These are phyloP conservation scores for Drosophila asahinai DNA, from an alignment of 1,140 invertebrate species.

Conservation along the genomic window DNA sequence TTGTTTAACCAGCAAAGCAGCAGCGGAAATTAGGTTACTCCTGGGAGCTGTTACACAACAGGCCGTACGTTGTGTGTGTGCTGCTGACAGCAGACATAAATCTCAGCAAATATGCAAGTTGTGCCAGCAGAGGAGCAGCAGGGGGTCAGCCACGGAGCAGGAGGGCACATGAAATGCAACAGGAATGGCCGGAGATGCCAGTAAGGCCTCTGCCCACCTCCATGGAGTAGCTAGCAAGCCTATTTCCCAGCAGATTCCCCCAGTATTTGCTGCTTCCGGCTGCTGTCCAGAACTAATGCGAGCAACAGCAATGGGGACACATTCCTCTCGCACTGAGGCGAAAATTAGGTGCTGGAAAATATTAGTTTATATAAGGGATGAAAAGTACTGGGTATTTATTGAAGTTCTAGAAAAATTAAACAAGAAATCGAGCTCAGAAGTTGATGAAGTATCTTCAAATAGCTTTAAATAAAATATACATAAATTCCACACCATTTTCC, in stretches of 20 bases:
- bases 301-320: conserved; percentile 4
- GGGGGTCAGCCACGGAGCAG: conserved; percentile 23
- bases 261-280: background rate
- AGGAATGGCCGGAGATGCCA: conserved; percentile 6
- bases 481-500: no score
- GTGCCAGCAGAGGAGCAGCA: conserved; percentile 29
- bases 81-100: conserved; percentile 59
- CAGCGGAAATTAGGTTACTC: conserved; percentile 74
- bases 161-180: conserved; percentile 53
- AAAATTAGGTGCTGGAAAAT: background rate
- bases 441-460: background rate
- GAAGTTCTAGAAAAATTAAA: background rate
- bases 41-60: conserved; percentile 62
- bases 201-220: background rate
- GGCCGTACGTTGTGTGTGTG: conserved; percentile 27
- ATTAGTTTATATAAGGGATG: background rate
- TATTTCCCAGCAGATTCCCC: background rate
- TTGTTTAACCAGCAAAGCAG: conserved; percentile 64
- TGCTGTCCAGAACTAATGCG: conserved; percentile 23
- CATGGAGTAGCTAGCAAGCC: background rate
- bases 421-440: background rate
- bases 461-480: background rate
- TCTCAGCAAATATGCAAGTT: conserved; percentile 65
- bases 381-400: background rate
- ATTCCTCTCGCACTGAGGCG: background rate